These are phyloP conservation scores for Scaptomyza graminum DNA, from an alignment of 1,140 invertebrate genomes.

Conservation along the genomic window DNA sequence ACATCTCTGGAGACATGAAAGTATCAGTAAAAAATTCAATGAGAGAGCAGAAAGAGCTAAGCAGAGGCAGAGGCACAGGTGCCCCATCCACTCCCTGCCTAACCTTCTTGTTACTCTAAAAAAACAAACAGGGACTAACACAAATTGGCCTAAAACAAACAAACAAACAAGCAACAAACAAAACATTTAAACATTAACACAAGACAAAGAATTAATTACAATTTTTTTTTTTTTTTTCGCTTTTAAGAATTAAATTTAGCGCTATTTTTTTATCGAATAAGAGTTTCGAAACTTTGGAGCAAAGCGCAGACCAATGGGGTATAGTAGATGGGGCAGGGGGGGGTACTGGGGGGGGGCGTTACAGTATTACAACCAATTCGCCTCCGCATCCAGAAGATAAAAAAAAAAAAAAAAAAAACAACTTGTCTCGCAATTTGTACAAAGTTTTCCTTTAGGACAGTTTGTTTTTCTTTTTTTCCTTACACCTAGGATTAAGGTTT, in stretches of 20 bases:
- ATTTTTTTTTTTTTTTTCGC: slow-evolving; percentile 27
- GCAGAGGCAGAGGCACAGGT: slow-evolving; percentile 14
- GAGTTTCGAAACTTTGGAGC: background rate
- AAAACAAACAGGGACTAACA: slow-evolving; percentile 2
- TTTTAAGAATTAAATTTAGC: slow-evolving; percentile 29
- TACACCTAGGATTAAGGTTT: background rate
- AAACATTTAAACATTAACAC: slow-evolving; percentile 33
- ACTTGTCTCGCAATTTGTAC: slow-evolving; percentile 46
- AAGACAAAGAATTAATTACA: slow-evolving; percentile 53
- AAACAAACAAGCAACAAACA: slow-evolving; percentile 5
- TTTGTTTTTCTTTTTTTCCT: slow-evolving; percentile 28
- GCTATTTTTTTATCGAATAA: slow-evolving; percentile 21
- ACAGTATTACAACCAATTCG: slow-evolving; percentile 8
- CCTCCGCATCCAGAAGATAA: background rate
- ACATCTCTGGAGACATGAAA: slow-evolving; percentile 88
- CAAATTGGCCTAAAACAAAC: slow-evolving; percentile 28
- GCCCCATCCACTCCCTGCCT: background rate
- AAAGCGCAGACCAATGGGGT: no score
- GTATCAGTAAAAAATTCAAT: slow-evolving; percentile 65
- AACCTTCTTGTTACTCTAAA: background rate
- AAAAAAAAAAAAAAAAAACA: background rate
- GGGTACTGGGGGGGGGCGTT: background rate
- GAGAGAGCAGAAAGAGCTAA: background rate
- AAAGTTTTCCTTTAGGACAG: slow-evolving; percentile 35
- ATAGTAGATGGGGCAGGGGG: no score